Evolutionary conservation across 2,113 vertebrate genomes (phyloP).

Genomic region (Labeo catla): DNA sequence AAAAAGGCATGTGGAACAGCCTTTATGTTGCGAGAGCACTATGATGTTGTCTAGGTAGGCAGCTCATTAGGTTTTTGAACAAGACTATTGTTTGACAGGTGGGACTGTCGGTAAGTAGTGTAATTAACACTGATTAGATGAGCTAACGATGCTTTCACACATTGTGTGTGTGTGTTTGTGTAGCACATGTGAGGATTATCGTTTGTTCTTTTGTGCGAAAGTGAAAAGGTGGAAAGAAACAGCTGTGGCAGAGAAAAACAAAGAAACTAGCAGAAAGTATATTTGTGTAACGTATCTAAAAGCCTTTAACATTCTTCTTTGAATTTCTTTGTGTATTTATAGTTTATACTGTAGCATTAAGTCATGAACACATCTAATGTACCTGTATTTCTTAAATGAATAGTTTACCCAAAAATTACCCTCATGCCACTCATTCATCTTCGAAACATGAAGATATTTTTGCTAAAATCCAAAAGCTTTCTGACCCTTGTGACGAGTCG

Average conservation of each 20-base stretch:
- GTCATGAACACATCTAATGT: background rate
- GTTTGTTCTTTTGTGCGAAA: background rate
- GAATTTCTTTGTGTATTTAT: background rate
- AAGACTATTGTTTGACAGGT: conserved; percentile 59
- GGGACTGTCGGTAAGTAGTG: conserved; percentile 67
- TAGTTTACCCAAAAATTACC: background rate
- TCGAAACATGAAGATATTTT: too few species aligned
- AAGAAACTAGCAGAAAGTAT: background rate
- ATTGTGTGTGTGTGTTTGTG: conserved; percentile 41
- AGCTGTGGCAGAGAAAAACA: conserved; percentile 61
- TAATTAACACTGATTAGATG: conserved; percentile 79
- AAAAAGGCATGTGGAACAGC: background rate
- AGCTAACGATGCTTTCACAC: conserved; percentile 66
- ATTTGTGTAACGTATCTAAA: background rate
- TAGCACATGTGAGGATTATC: conserved; percentile 23
- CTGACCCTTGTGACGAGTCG: too few species aligned
- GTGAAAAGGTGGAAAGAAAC: conserved; percentile 59
- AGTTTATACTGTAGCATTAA: background rate
- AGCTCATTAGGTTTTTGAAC: conserved; percentile 28
- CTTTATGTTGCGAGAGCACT: background rate
- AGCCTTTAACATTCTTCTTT: background rate
- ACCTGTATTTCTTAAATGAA: background rate
- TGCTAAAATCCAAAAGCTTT: too few species aligned
- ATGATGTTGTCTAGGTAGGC: conserved; percentile 19
- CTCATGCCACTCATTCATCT: too few species aligned